A percentile compares a stretch with the other conserved stretches of the same genome.
Evolutionary conservation across 2,888 invertebrate species (phyloP).

Genomic region (Lomographa bimaculata): DNA sequence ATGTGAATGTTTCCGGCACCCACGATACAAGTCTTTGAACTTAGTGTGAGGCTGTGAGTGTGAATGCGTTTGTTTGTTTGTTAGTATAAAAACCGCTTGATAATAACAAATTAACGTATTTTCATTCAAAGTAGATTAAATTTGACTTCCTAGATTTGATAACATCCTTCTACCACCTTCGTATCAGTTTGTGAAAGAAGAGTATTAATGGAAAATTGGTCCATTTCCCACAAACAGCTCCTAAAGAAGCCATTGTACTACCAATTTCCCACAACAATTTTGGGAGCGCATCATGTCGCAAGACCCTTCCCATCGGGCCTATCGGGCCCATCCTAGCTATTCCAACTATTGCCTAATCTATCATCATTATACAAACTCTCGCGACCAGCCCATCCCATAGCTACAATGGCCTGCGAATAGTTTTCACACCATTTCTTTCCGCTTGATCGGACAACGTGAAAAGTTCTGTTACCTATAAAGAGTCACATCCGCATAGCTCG

Average conservation of each 20-base stretch:
- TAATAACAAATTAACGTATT: too few relatives aligned
- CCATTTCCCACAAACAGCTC: too few relatives aligned
- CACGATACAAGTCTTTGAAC: too few relatives aligned
- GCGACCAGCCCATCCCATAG: conserved; percentile 62
- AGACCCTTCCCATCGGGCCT: conserved; percentile 23
- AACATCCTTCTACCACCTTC: too few relatives aligned
- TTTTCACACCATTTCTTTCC: conserved; percentile 72
- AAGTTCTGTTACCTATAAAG: conserved; percentile 53
- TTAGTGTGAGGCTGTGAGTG: too few relatives aligned
- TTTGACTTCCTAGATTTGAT: too few relatives aligned
- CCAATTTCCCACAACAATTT: conserved; percentile 28
- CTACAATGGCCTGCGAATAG: conserved; percentile 47
- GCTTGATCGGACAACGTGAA: conserved; percentile 60
- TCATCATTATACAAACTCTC: conserved; percentile 46
- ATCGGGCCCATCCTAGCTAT: conserved; percentile 16
- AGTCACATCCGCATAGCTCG: conserved; percentile 52
- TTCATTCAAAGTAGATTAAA: too few relatives aligned
- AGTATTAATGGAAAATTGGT: too few relatives aligned
- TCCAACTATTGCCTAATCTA: conserved; percentile 15
- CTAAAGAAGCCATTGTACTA: neutral
- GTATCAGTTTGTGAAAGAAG: too few relatives aligned
- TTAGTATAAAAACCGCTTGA: too few relatives aligned
- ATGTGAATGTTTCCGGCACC: too few relatives aligned
- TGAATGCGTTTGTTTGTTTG: too few relatives aligned
- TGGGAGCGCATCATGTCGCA: conserved; percentile 27